Percentiles rank a stretch among this genome's conserved stretches.
phyloP scores from a whole-genome alignment of 2,113 vertebrate species.

The Pseudonaja textilis region DNA sequence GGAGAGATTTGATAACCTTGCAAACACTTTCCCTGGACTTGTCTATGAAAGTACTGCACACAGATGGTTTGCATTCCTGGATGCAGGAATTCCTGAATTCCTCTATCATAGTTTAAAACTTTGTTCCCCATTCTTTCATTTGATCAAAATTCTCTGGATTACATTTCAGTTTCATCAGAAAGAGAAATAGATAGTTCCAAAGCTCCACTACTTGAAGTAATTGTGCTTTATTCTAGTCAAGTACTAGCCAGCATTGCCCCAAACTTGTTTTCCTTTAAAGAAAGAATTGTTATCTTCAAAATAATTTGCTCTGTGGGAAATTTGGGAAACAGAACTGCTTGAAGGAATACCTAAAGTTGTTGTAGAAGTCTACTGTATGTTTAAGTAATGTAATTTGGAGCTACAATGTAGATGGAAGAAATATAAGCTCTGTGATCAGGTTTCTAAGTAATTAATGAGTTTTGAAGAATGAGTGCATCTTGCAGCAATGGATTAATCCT shows the following conservation, averaged over 20 bases:
- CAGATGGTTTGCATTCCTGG: neutral
- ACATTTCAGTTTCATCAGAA: neutral
- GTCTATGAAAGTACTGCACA: neutral
- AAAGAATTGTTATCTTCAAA: neutral
- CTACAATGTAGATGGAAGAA: conserved; percentile 34
- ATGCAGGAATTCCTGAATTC: neutral
- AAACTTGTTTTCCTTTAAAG: neutral
- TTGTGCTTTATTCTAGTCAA: neutral
- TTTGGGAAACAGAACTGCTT: neutral
- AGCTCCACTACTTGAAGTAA: neutral
- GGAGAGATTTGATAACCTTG: neutral
- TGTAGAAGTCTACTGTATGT: conserved; percentile 23
- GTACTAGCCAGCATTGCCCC: neutral
- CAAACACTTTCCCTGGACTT: neutral
- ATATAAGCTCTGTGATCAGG: conserved; percentile 23
- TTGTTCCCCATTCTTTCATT: neutral
- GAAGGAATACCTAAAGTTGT: neutral
- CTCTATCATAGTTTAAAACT: neutral
- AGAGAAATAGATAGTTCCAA: neutral
- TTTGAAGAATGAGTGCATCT: conserved; percentile 5
- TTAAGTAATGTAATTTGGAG: conserved; percentile 13
- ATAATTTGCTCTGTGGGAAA: neutral
- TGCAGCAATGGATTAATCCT: neutral
- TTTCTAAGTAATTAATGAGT: conserved; percentile 26
- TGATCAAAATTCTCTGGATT: neutral